Base-by-base conservation (phyloP, 2,888 invertebrate species). In the Ecliptopera silaceata region DNA sequence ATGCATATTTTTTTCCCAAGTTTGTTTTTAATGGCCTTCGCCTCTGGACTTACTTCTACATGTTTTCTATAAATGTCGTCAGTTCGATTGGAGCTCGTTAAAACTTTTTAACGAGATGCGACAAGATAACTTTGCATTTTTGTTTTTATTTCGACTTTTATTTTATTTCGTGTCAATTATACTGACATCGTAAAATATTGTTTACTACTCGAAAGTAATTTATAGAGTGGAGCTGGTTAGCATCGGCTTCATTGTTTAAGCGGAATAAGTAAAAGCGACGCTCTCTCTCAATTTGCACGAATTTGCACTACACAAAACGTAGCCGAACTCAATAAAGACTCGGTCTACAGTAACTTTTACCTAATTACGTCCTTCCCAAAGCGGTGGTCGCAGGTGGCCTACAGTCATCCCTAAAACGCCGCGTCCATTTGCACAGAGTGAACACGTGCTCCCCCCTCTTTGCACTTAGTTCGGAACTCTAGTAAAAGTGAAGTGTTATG, bases 401-500 rank as follows among this genome's bases (percentile, higher is more conserved):
- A 50, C 65, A 69, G 65, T 64, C 70, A 64, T 70, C 76, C 72
- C 79, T 84, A 83, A 87, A 86, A 81, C 82, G 81, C 76, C 72
- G 61, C 70, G 60, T 66, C 82, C 84, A 86, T 89, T 88, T 79
- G 66, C 73, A 70, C 69, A 60, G 59, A 63, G 63, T 32, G 53
- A 72, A 75, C 89, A 90, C 80, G 84, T 88, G 89, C 76, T 74
- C 70, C 77, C 43, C 43, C 48, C 54, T 77, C 80, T 88, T 85
- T 70, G 77, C 88, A 86, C 88, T 84, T 79, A 77, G 74, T 80
- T 80, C 78, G 65, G 80, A 87, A 75, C 84, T 77, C 72, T 77
- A 58, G 76, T 84, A 78, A 83, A 84, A 82, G 79, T 80, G 74
- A 81, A 86, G 82, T 82, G 86, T 82, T 85, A 75, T 69, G 70